Evolutionary conservation across 53 echinoderm and acorn worm genomes (phyloP), one percentile per base, ranked within the genome.

Genomic region (Glandiceps talaboti): DNA sequence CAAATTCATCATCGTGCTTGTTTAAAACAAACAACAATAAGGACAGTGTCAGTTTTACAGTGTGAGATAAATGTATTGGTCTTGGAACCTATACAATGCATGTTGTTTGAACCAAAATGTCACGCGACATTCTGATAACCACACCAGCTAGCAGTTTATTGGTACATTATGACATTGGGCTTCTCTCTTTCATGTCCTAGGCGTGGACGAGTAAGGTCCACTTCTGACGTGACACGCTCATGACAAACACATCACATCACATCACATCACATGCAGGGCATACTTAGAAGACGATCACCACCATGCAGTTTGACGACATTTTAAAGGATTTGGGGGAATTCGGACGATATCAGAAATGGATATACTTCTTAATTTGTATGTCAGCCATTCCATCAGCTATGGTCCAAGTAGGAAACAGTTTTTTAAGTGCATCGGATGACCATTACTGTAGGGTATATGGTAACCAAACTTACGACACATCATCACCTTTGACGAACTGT

Each of bases 341-440:
- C 73, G 87, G 87, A 33, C 79, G 80, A 0, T 75, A 79, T 75
- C 87, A 87, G 76, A 83, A 79, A 72, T 29, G 33, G 0, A 29
- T 79, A 1, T 87, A 79, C 74, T 83, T 74, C 33, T 74, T 79
- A 25, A 32, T 87, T 1, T 87, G 87, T 31, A 29, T 87, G 29
- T 1, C 82, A 26, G 79, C 87, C 32, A 83, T 87, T 75, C 87
- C 87, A 0, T 78, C 77, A 30, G 87, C 87, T 28, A 83, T 74
- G 79, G 79, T 82, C 64, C 79, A 78, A 31, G 31, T 87, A 25
- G 87, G 75, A 20, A 83, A 83, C 27, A 83, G 79, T 25, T 87
- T 87, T 30, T 76, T 87, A 1, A 83, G 83, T 75, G 87, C 79
- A 33, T 79, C 83, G 14, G 76, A 82, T 1, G 80, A 87, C 32